Base-by-base conservation (phyloP, 1,140 invertebrate species). In the Ceratina calcarata region DNA sequence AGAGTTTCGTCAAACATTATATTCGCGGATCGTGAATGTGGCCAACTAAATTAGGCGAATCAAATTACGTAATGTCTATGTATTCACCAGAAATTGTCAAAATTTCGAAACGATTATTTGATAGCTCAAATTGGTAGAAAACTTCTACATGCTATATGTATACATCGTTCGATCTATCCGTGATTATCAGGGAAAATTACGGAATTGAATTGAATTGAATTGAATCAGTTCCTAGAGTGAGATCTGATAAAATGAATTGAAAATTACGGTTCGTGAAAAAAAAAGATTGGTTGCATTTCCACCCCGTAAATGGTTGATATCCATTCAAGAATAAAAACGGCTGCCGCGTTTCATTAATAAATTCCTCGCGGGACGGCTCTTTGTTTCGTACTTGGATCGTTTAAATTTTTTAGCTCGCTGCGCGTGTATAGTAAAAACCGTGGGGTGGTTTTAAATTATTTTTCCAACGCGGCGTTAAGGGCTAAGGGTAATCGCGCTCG, bases 291-390 rank as follows among this genome's bases (percentile, higher is more conserved):
- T 8, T 1, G 49, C 15, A 45, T 45, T 55, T 45, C 55, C 18
- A 20, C 27, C 12, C 22, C n/a, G 51, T 49, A 15, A 78, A 64
- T 27, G 20, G 6, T 64, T 53, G 27, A 71, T 64, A 64, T 65
- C 20, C n/a, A 64, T 71, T 64, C 27, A 24, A 3, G 22, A n/a
- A 24, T 32, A 78, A 78, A 72, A 27, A n/a, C 24, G 45, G 24
- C 22, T 2, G 67, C 27, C 18, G 3, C 18, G 69, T 72, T 78
- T 78, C 51, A 49, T 78, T 72, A 64, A 72, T 72, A 78, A 78
- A 78, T 72, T 72, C 32, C 16, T 64, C 8, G 76, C 2, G 7
- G 16, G 10, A 3, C 20, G 68, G 1, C 32, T 45, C 27, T 64
- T 72, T 27, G 49, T 78, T 71, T 57, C 76, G 58, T 15, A 1